Evolutionary conservation across 2,888 invertebrate genomes (phyloP), one percentile per base, ranked within the genome.

Genomic region (Ornithoptera alexandrae): DNA sequence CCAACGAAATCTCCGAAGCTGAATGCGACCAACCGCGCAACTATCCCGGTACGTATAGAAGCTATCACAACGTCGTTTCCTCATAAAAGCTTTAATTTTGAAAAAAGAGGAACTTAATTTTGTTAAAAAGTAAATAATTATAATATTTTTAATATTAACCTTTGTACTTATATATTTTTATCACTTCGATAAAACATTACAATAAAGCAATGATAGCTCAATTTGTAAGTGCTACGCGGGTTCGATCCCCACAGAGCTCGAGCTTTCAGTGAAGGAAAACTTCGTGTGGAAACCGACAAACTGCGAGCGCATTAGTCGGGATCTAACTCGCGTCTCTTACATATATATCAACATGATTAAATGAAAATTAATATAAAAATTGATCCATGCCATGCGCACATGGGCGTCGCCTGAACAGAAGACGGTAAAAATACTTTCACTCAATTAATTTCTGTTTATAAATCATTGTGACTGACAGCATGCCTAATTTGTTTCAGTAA

Each of bases 1-100:
- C 97, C 90, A 97, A 97, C 93, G 97, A 97, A 92, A 97, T 97
- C 90, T 97, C 97, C 84, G 97, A 97, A 90, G 97, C 97, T 79
- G 97, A 97, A 89, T 97, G 97, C 88, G 97, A 97, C 93, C 96
- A 96, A 90, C 95, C 95, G 72, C 95, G 97, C 81, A 97, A 95
- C 88, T 97, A 97, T 85, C 97, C 97, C 84, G 97, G 97, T 97
- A 93, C 71, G 87, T 80, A 71, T 67, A n/a, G 24, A 46, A 39
- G 56, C 20, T 36, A 46, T 46, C 15, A 46, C 46, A 4, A 46
- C 46, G 15, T 39, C 39, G 8, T 39, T 15, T 46, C 46, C 46
- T 46, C 46, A 4, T 46, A 12, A 46, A 46, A 12, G 53, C 53
- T 53, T n/a, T 8, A 53, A 53, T 2, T 18, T n/a, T n/a, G n/a